These are phyloP conservation scores for Odontomachus brunneus DNA, from an alignment of 1,140 invertebrate genomes.

Conservation along the genomic window DNA sequence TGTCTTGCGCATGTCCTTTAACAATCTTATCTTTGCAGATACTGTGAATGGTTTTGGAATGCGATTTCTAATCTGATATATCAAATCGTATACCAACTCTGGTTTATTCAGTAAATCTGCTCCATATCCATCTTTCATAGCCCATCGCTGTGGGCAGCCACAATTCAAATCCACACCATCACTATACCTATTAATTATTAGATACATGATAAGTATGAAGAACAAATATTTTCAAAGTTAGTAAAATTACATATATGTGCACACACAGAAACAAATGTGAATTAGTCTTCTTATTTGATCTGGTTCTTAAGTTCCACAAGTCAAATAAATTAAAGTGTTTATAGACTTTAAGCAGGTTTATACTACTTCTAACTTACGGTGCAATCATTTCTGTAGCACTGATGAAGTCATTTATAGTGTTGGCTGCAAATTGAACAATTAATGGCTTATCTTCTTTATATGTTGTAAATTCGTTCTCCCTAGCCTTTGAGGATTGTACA, in stretches of 20 bases:
- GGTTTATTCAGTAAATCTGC: slow-evolving; percentile 94
- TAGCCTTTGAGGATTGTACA: slow-evolving; percentile 94
- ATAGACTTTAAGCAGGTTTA: slow-evolving; percentile 8
- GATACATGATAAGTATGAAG: slow-evolving; percentile 23
- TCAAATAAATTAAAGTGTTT: too few relatives aligned
- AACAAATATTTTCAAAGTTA: slow-evolving; percentile 27
- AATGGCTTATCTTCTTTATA: slow-evolving; percentile 92
- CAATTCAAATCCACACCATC: slow-evolving; percentile 98
- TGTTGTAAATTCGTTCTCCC: slow-evolving; percentile 95
- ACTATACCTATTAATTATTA: slow-evolving; percentile 87
- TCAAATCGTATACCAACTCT: slow-evolving; percentile 92
- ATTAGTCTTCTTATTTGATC: too few relatives aligned
- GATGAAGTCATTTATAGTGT: slow-evolving; percentile 93
- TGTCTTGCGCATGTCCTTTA: slow-evolving; percentile 87
- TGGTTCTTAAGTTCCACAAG: too few relatives aligned
- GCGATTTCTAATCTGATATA: slow-evolving; percentile 90
- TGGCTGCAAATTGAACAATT: slow-evolving; percentile 98
- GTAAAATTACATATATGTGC: neutral
- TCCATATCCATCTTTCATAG: slow-evolving; percentile 95
- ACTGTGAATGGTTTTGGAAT: slow-evolving; percentile 92
- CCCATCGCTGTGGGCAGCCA: slow-evolving; percentile 98
- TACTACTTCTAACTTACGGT: slow-evolving; percentile 89
- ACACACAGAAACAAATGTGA: too few relatives aligned
- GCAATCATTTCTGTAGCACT: slow-evolving; percentile 93
- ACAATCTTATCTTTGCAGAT: slow-evolving; percentile 96